Conservation (phyloP, 2,888 invertebrate species). For the Pyralis farinalis region DNA sequence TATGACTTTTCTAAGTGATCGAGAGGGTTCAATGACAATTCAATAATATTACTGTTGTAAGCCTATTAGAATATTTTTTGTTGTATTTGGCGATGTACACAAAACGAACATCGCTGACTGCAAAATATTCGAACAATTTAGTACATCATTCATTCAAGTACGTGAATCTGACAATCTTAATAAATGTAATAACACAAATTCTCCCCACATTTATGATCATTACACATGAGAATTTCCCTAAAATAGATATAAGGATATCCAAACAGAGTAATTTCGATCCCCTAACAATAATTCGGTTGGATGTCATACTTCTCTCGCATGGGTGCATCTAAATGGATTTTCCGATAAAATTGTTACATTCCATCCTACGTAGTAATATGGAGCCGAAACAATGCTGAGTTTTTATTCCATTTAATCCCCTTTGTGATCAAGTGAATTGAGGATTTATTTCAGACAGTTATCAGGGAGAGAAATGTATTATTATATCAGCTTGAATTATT, state of each 20-base stretch:
- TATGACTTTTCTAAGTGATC: no score
- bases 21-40: no score
- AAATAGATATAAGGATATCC: conserved; percentile 19
- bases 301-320: conserved; percentile 69
- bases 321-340: conserved; percentile 68
- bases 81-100: no score
- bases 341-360: conserved; percentile 68
- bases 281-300: conserved; percentile 64
- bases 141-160: neutral
- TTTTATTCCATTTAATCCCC: conserved; percentile 27
- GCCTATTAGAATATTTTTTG: no score
- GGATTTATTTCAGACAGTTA: conserved; percentile 26
- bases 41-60: no score
- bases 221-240: conserved; percentile 14
- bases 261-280: conserved; percentile 40
- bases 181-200: neutral
- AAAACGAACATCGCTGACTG: no score
- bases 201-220: conserved; percentile 5
- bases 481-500: no score
- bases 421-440: conserved; percentile 27
- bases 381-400: conserved; percentile 22
- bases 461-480: conserved; percentile 4
- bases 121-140: no score
- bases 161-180: neutral
- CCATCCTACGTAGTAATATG: conserved; percentile 27